phyloP scores from a whole-genome alignment of 2,888 invertebrate genomes.

The Callyntrura guangdongensis region DNA sequence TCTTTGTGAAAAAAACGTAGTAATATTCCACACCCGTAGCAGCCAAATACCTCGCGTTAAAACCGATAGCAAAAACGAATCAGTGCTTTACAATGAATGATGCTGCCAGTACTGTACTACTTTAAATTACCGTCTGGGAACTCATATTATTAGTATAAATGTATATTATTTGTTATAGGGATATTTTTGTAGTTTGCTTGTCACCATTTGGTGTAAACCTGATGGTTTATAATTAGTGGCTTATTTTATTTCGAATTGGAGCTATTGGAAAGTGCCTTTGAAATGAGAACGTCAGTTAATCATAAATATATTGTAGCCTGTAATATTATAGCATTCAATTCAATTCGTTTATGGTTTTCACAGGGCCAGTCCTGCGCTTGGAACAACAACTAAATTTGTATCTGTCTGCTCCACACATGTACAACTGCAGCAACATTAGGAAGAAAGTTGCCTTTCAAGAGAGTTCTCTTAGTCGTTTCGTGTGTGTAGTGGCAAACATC shows the following conservation, averaged over 20 bases:
- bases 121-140: slow-evolving; percentile 2
- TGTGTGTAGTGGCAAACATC: slow-evolving; percentile 18
- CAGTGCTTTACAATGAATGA: slow-evolving; percentile 12
- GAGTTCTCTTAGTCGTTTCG: background rate
- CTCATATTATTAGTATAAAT: background rate
- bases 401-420: too few relatives aligned
- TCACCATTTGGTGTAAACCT: background rate
- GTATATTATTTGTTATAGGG: background rate
- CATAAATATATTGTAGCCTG: background rate
- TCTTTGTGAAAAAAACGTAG: background rate
- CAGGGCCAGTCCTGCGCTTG: slow-evolving; percentile 8
- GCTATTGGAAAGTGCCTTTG: background rate
- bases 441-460: slow-evolving; percentile 26
- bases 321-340: too few relatives aligned
- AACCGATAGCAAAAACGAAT: slow-evolving; percentile 9
- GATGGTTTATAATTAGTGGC: background rate
- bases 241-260: background rate
- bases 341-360: slow-evolving; percentile 32
- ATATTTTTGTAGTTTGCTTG: background rate
- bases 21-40: background rate
- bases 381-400: background rate
- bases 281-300: background rate
- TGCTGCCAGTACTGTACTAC: background rate
- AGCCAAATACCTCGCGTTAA: background rate
- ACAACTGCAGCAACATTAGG: background rate